Conservation (phyloP, 2,113 vertebrate species). For the Onychostoma macrolepis region DNA sequence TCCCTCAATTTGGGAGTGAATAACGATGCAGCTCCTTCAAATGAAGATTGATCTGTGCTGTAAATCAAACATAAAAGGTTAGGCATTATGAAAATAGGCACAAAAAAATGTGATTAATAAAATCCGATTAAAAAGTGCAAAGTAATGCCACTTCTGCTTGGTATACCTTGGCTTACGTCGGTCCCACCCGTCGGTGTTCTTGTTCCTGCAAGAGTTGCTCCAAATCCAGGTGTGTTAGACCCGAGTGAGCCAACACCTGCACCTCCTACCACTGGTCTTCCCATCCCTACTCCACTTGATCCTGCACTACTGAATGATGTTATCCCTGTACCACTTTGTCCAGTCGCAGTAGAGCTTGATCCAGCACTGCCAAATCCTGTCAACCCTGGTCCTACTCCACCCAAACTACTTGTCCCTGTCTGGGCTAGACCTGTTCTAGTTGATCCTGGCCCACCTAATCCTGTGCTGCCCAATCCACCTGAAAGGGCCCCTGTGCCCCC, state of each 20-base stretch:
- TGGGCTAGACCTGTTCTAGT: constrained; percentile 25
- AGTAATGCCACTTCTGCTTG: background rate
- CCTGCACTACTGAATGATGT: background rate
- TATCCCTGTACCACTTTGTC: background rate
- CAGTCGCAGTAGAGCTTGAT: background rate
- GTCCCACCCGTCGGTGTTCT: constrained; percentile 45
- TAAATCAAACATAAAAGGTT: constrained; percentile 51
- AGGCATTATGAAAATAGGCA: background rate
- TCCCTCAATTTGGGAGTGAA: constrained; percentile 65
- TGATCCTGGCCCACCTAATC: background rate
- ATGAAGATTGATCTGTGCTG: constrained; percentile 63
- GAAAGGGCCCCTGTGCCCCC: background rate
- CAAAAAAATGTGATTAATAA: background rate
- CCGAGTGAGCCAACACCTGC: background rate
- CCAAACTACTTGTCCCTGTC: constrained; percentile 3
- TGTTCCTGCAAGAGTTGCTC: constrained; percentile 19
- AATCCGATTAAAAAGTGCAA: no score
- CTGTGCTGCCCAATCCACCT: background rate
- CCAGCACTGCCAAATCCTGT: constrained; percentile 22
- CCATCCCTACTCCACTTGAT: background rate
- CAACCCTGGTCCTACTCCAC: constrained; percentile 16
- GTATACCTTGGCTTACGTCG: constrained; percentile 56
- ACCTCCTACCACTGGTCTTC: constrained; percentile 6
- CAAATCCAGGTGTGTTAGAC: constrained; percentile 44
- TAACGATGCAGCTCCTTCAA: constrained; percentile 65